Evolutionary conservation across 2,797 vertebrate species (phyloP).

Genomic region (Nyctibius grandis): DNA sequence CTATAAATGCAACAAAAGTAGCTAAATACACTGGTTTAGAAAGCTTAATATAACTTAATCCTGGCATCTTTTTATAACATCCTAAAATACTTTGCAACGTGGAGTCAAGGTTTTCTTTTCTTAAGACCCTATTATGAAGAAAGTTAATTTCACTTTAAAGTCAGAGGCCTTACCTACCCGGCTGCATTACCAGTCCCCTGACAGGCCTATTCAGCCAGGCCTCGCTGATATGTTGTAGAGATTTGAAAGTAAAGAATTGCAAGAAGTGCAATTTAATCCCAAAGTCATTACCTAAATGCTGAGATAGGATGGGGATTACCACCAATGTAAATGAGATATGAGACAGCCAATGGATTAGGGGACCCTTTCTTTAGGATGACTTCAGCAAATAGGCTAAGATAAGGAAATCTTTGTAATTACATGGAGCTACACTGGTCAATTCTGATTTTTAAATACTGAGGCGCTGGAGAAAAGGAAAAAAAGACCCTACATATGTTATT

Average conservation of each 20-base stretch:
- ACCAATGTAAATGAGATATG: conserved; percentile 86
- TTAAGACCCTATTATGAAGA: conserved; percentile 41
- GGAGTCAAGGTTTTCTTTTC: conserved; percentile 46
- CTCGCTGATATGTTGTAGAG: conserved; percentile 60
- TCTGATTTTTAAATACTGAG: conserved; percentile 82
- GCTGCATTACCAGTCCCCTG: conserved; percentile 35
- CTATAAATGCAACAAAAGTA: conserved; percentile 1
- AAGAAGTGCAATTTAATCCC: conserved; percentile 76
- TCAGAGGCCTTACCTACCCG: background rate
- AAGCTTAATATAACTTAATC: conserved; percentile 51
- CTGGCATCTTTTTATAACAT: background rate
- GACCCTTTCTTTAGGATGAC: conserved; percentile 78
- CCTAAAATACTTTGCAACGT: conserved; percentile 10
- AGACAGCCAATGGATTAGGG: conserved; percentile 77
- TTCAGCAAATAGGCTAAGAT: conserved; percentile 84
- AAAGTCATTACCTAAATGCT: conserved; percentile 80
- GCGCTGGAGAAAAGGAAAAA: conserved; percentile 58
- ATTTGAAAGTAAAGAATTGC: conserved; percentile 72
- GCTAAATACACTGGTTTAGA: conserved; percentile 25
- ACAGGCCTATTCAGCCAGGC: conserved; percentile 64
- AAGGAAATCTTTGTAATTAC: conserved; percentile 91
- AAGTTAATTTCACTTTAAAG: conserved; percentile 64
- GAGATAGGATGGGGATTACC: conserved; percentile 77
- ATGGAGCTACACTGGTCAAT: conserved; percentile 84
- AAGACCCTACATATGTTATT: conserved; percentile 71